Percentiles rank a stretch among this genome's conserved stretches.
Evolutionary conservation across 1,140 invertebrate genomes (phyloP).

Genomic region (Pseudachorutes palmiensis): DNA sequence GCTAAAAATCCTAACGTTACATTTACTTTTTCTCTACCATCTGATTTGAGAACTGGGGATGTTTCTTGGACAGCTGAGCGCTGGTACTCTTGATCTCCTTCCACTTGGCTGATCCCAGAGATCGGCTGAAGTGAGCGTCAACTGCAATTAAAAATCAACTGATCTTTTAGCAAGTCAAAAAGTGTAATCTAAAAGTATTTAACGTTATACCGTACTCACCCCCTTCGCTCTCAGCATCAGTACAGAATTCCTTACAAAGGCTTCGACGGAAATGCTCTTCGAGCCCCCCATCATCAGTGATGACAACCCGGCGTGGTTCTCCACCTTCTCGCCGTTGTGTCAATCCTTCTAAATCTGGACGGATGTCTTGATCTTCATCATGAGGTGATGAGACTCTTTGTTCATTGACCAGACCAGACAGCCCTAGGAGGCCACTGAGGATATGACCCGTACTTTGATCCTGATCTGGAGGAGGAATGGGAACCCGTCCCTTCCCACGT

Average conservation of each 20-base stretch:
- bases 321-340: background rate
- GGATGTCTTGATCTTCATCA: too few relatives aligned
- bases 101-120: background rate
- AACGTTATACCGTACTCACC: too few relatives aligned
- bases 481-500: too few relatives aligned
- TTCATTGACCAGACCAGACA: too few relatives aligned
- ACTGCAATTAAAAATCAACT: background rate
- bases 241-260: background rate
- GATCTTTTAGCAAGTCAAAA: background rate
- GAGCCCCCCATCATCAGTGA: background rate
- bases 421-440: background rate
- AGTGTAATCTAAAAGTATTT: too few relatives aligned
- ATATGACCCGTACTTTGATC: background rate
- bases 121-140: constrained; percentile 1
- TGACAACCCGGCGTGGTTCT: background rate
- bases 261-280: constrained; percentile 3
- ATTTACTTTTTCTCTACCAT: background rate
- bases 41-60: background rate
- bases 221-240: background rate
- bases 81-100: background rate
- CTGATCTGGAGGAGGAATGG: background rate
- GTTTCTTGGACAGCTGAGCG: background rate
- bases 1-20: background rate
- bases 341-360: background rate
- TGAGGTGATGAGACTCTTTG: too few relatives aligned